These are phyloP conservation scores for Uloborus plumipes DNA, from an alignment of 2,888 invertebrate species.

Conservation along the genomic window DNA sequence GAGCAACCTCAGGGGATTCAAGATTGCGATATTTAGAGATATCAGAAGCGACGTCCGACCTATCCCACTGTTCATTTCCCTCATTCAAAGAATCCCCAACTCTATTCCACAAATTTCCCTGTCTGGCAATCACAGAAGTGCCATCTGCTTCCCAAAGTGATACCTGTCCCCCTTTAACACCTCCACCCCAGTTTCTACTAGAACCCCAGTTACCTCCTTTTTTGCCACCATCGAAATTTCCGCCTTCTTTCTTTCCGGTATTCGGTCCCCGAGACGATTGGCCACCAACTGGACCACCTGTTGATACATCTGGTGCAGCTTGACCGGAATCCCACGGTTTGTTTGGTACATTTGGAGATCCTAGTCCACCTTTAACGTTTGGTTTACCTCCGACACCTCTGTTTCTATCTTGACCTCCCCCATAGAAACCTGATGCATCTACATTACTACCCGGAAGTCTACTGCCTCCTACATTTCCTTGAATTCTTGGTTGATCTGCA, in stretches of 20 bases:
- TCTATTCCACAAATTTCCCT: not conserved
- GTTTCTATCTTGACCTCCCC: not conserved
- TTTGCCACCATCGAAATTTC: constrained; percentile 3
- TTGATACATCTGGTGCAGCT: not conserved
- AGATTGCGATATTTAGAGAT: no score
- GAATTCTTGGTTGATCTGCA: not conserved
- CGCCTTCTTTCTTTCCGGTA: not conserved
- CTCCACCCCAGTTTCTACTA: not conserved
- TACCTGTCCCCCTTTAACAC: constrained; percentile 21
- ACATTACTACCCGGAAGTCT: not conserved
- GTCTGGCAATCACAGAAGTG: constrained; percentile 4
- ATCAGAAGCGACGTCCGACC: not conserved
- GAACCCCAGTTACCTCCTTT: not conserved
- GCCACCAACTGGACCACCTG: not conserved
- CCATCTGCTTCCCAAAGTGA: constrained; percentile 13
- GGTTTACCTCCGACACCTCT: not conserved
- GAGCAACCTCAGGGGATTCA: no score
- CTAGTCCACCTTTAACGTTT: no score
- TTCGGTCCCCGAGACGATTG: not conserved
- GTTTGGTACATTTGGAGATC: no score
- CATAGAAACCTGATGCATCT: not conserved
- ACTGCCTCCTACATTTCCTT: not conserved
- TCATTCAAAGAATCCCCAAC: not conserved
- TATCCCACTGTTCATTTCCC: not conserved
- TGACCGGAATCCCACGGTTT: no score